These are phyloP conservation scores for Prionailurus bengalensis DNA, from an alignment of 2,113 vertebrate species.

Conservation along the genomic window DNA sequence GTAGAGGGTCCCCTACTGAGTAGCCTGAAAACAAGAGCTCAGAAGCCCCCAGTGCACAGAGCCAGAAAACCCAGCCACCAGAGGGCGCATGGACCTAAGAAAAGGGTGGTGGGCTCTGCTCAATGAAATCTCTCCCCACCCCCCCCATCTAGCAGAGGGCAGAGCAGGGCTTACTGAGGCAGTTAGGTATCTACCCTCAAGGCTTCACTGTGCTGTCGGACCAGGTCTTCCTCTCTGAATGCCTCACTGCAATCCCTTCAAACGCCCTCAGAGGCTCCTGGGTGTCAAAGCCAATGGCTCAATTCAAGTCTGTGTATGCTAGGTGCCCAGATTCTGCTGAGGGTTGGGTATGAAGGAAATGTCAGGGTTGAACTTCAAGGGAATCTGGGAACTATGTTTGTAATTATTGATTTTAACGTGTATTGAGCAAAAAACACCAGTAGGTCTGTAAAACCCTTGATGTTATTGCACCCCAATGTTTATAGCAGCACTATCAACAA, in stretches of 20 bases:
- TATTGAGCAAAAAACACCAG: not conserved
- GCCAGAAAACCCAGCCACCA: conserved; percentile 54
- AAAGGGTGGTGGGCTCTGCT: conserved; percentile 29
- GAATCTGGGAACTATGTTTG: not conserved
- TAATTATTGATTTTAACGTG: not conserved
- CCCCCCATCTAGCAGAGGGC: not conserved
- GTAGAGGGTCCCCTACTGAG: not conserved
- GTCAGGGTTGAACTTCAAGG: not conserved
- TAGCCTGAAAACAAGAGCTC: not conserved
- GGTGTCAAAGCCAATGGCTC: not conserved
- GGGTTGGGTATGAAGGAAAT: not conserved
- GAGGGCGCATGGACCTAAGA: conserved; percentile 79
- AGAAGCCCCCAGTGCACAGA: not conserved
- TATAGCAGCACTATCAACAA: too few relatives aligned
- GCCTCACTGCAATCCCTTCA: not conserved
- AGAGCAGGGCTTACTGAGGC: not conserved
- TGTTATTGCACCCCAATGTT: not conserved
- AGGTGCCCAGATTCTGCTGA: not conserved
- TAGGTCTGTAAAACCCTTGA: not conserved
- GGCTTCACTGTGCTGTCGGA: not conserved
- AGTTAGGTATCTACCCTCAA: not conserved
- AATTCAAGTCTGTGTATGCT: not conserved
- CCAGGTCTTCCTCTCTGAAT: not conserved
- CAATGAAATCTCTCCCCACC: not conserved
- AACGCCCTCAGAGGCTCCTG: not conserved